Conservation (phyloP, 2,113 vertebrate genomes). For the Hippoglossus stenolepis region DNA sequence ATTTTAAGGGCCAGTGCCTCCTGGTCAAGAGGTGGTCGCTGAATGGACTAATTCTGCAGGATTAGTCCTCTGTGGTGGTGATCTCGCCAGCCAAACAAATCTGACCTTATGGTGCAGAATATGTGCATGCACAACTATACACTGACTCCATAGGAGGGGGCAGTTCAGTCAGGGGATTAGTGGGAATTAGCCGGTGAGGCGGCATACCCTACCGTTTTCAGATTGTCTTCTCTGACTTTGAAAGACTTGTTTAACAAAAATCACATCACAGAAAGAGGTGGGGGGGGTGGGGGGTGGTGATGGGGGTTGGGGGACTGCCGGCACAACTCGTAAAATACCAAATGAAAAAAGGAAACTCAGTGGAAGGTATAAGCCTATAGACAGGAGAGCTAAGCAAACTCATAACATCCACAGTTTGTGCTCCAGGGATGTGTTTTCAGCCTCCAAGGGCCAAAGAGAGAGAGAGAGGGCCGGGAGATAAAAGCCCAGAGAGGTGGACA, state of each 20-base stretch:
- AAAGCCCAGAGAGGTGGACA: constrained; percentile 37
- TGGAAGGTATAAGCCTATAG: constrained; percentile 39
- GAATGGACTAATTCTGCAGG: constrained; percentile 72
- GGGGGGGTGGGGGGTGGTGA: neutral
- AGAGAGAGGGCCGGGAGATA: neutral
- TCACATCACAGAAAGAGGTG: constrained; percentile 50
- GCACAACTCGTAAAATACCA: constrained; percentile 39
- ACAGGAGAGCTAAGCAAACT: constrained; percentile 55
- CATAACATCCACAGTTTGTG: constrained; percentile 45
- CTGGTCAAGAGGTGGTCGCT: constrained; percentile 74
- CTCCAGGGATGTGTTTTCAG: constrained; percentile 41
- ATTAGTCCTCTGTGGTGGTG: constrained; percentile 70
- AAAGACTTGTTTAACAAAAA: constrained; percentile 70
- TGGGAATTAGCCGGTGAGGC: constrained; percentile 56
- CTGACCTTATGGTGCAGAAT: constrained; percentile 69
- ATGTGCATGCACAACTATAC: constrained; percentile 56
- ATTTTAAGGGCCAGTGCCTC: constrained; percentile 74
- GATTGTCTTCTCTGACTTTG: constrained; percentile 62
- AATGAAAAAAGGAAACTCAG: constrained; percentile 37
- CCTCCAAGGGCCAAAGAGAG: constrained; percentile 10
- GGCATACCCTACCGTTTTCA: constrained; percentile 51
- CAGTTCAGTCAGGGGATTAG: constrained; percentile 66
- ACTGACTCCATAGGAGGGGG: constrained; percentile 62
- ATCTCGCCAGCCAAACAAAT: constrained; percentile 71
- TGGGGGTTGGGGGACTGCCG: constrained; percentile 24